Conservation (phyloP, 2,888 invertebrate genomes). For the Maniola hyperantus region DNA sequence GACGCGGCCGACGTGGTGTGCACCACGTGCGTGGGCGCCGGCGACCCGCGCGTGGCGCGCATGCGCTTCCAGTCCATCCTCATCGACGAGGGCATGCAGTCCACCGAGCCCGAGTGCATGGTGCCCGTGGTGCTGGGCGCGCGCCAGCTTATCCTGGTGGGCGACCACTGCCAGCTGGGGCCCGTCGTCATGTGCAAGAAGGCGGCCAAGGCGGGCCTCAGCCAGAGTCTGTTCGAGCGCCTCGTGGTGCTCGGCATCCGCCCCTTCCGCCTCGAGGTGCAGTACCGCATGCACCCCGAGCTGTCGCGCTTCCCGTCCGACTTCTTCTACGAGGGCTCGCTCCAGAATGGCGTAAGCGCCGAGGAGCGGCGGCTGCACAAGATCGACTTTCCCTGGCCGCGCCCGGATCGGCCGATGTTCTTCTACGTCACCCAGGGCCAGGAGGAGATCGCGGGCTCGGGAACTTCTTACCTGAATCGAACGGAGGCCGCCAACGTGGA, state of each 20-base stretch:
- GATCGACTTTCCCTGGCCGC: conserved; percentile 99
- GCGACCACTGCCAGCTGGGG: conserved; percentile 99
- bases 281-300: conserved; percentile 99
- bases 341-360: conserved; percentile 99
- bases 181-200: conserved; percentile 99
- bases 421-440: conserved; percentile 99
- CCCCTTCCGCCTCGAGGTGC: conserved; percentile 98
- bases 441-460: conserved; percentile 99
- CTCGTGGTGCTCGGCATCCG: conserved; percentile 98
- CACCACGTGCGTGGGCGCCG: conserved; percentile 99
- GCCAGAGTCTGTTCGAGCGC: conserved; percentile 85
- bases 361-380: conserved; percentile 95
- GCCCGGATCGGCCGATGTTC: conserved; percentile 98
- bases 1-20: conserved; percentile 99
- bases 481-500: conserved; percentile 99
- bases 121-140: conserved; percentile 99
- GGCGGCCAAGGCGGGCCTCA: conserved; percentile 97
- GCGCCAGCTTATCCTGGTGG: conserved; percentile 97
- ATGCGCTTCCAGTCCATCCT: conserved; percentile 98
- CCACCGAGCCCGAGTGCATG: conserved; percentile 99
- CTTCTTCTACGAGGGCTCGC: conserved; percentile 99
- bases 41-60: conserved; percentile 95
- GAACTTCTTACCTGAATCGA: conserved; percentile 98
- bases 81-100: conserved; percentile 98
- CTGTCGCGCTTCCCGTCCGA: conserved; percentile 98